A percentile compares a stretch with the other conserved stretches of the same genome.
Evolutionary conservation across 2,113 vertebrate species (phyloP).

Genomic region (Hippolais icterina): DNA sequence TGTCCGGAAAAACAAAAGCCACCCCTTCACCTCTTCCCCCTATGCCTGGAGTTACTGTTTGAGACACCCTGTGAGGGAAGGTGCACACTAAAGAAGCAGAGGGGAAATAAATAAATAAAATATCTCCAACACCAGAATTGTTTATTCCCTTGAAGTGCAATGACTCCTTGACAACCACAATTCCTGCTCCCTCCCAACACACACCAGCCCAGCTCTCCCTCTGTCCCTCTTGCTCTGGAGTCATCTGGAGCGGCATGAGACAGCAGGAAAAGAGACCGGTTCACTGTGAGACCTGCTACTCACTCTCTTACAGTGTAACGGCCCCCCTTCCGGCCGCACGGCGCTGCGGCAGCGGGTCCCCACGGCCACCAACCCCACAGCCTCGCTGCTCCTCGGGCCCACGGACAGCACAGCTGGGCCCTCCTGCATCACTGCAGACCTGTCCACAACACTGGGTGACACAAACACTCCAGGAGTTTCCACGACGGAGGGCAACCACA

Average conservation of each 20-base stretch:
- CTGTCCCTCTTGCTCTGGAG: background rate
- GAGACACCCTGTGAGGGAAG: background rate
- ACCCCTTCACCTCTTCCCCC: background rate
- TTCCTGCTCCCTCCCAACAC: background rate
- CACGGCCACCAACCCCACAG: background rate
- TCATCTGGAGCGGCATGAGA: slow-evolving; percentile 46
- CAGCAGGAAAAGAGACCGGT: slow-evolving; percentile 98
- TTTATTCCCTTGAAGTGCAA: background rate
- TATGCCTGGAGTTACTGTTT: background rate
- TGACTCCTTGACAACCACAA: background rate
- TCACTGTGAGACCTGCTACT: slow-evolving; percentile 98
- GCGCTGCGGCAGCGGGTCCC: background rate
- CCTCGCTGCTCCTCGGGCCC: background rate
- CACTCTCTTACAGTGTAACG: slow-evolving; percentile 99
- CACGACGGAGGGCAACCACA: rapidly evolving
- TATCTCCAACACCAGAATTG: background rate
- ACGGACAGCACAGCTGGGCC: rapidly evolving
- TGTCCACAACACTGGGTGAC: rapidly evolving
- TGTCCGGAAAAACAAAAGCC: background rate
- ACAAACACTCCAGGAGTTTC: background rate
- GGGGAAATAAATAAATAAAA: background rate
- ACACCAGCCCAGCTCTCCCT: background rate
- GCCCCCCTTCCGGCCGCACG: slow-evolving; percentile 88
- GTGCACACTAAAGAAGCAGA: background rate
- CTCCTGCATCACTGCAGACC: background rate